These are phyloP conservation scores for Brachyhypopomus occidentalis DNA, from an alignment of 2,113 vertebrate species.

Conservation along the genomic window DNA sequence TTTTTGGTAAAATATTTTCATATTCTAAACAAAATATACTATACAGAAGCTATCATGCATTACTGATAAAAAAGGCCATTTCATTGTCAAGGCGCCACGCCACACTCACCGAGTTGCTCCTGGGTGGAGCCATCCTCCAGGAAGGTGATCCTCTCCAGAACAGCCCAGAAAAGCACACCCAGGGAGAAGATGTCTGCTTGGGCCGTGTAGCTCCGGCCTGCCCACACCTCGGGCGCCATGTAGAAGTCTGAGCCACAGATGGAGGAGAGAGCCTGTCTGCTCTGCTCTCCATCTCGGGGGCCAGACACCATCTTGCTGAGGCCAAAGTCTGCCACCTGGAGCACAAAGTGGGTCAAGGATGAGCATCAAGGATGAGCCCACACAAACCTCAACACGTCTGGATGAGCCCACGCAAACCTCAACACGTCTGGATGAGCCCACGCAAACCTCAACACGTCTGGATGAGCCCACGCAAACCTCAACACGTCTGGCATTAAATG, in stretches of 20 bases:
- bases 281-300: slow-evolving; percentile 70
- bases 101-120: slow-evolving; percentile 85
- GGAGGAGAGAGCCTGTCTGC: slow-evolving; percentile 89
- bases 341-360: background rate
- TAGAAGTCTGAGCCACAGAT: slow-evolving; percentile 97
- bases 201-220: slow-evolving; percentile 90
- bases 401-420: too few relatives aligned
- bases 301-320: slow-evolving; percentile 90
- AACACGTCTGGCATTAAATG: background rate
- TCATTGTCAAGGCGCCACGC: too few relatives aligned
- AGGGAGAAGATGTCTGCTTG: slow-evolving; percentile 98
- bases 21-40: background rate
- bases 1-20: background rate
- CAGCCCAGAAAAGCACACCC: slow-evolving; percentile 96
- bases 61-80: background rate
- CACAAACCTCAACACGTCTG: too few relatives aligned
- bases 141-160: slow-evolving; percentile 95
- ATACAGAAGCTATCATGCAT: background rate
- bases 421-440: background rate
- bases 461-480: background rate
- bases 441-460: background rate
- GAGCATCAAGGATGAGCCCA: background rate
- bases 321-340: slow-evolving; percentile 91
- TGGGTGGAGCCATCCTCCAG: slow-evolving; percentile 87
- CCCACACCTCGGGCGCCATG: slow-evolving; percentile 98